Base-by-base conservation (phyloP, 2,888 invertebrate genomes). In the Lochmaea capreae region DNA sequence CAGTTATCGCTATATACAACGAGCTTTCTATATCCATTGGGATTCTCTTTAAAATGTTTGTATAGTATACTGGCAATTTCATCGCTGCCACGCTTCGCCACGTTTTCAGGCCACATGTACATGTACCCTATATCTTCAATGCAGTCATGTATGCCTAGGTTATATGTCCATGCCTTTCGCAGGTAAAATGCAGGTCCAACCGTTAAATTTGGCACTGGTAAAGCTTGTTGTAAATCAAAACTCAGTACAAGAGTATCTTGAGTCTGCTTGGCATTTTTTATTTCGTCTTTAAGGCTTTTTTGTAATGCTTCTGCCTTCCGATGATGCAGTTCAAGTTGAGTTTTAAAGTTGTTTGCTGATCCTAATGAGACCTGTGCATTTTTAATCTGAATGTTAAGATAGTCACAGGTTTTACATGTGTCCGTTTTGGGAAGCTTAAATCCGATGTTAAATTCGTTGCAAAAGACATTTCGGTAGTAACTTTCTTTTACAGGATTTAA, bases 361-460 rank as follows among this genome's bases (percentile, higher is more conserved):
- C 26, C 74, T 73, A 52, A 77, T 66, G 18, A 11, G 59, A 46
- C 74, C 73, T 46, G 46, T 46, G 14, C 14, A 46, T 46, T 46
- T 46, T 46, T 46, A 14, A 46, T 46, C 14, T 46, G 46, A 46
- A 46, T 46, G 14, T 46, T 46, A 12, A 46, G 46, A 46, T 46
- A 46, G 46, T 46, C 46, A 58, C 58, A 72, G 63, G 73, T 76
- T 75, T 77, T 71, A 65, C 78, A 78, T 18, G 76, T 79, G 62
- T 78, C 78, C n/a, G 59, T 76, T 73, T 74, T 76, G 33, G 79
- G 78, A 18, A 79, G 59, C 61, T 75, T 77, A 70, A 79, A 78
- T 39, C 77, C 77, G 11, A 79, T 79, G 62, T 79, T 76, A 65
- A 49, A 78, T 63, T 79, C 68, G 12, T 22, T 61, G 57, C 73